A percentile compares a stretch with the other conserved stretches of the same genome.
phyloP scores from a whole-genome alignment of 2,113 vertebrate species.

The Thunnus maccoyii region DNA sequence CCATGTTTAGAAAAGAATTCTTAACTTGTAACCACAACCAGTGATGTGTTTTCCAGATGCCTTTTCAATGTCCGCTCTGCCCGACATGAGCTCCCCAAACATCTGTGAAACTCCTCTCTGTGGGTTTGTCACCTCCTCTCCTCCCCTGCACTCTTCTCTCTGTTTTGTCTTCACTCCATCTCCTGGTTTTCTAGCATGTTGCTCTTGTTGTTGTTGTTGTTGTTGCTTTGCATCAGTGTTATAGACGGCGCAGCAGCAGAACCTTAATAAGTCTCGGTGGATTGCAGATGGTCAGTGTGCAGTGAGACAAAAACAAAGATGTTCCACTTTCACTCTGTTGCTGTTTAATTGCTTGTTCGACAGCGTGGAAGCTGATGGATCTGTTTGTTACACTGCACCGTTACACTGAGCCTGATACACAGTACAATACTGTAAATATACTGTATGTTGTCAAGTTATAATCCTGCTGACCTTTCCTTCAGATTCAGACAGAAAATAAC shows the following conservation, averaged over 20 bases:
- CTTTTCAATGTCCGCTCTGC: slow-evolving; percentile 16
- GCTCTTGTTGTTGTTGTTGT: no score
- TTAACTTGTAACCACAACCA: slow-evolving; percentile 26
- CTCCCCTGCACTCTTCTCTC: slow-evolving; percentile 2
- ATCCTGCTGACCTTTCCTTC: no score
- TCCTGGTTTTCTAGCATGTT: neutral
- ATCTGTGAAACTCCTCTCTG: slow-evolving; percentile 58
- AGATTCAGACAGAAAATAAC: no score
- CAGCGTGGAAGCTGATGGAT: slow-evolving; percentile 19
- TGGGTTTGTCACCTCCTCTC: slow-evolving; percentile 47
- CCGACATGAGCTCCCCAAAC: slow-evolving; percentile 39
- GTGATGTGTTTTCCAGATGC: slow-evolving; percentile 62
- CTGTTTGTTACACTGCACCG: slow-evolving; percentile 13
- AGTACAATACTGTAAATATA: no score
- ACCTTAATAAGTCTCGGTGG: slow-evolving; percentile 23
- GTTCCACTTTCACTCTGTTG: slow-evolving; percentile 34
- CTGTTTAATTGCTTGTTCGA: slow-evolving; percentile 30
- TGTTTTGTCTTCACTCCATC: neutral
- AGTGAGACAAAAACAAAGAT: slow-evolving; percentile 44
- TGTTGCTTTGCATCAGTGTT: slow-evolving; percentile 13
- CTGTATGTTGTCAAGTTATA: no score
- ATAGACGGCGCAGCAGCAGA: neutral
- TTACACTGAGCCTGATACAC: neutral
- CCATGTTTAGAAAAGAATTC: slow-evolving; percentile 42
- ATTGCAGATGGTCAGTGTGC: slow-evolving; percentile 39